Conservation (phyloP, 2,888 invertebrate species). For the Spisula subtruncata region DNA sequence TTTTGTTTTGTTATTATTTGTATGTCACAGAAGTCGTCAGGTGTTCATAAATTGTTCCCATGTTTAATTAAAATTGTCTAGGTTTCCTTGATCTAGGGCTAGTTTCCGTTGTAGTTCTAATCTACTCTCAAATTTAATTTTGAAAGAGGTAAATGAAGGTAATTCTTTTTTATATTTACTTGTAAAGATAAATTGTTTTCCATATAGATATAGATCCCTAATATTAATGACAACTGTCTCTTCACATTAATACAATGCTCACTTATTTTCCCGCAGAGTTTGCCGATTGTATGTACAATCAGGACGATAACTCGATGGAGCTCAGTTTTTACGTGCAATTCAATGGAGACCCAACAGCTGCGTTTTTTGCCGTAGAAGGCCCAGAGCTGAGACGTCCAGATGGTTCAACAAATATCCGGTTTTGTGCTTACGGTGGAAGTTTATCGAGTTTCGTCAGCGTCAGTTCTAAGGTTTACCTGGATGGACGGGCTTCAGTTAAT, state of each 20-base stretch:
- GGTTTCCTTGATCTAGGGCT: too few relatives aligned
- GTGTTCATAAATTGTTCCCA: too few relatives aligned
- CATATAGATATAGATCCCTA: too few relatives aligned
- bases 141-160: too few relatives aligned
- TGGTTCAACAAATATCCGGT: conserved; percentile 5
- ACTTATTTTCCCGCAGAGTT: not conserved
- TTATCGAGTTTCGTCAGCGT: not conserved
- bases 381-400: not conserved
- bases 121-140: too few relatives aligned
- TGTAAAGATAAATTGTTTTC: too few relatives aligned
- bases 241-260: not conserved
- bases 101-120: too few relatives aligned
- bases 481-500: conserved; percentile 23
- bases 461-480: not conserved
- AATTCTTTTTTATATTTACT: too few relatives aligned
- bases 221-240: too few relatives aligned
- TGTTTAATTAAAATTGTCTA: too few relatives aligned
- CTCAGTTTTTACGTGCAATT: conserved; percentile 21
- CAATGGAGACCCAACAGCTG: conserved; percentile 26
- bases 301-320: not conserved
- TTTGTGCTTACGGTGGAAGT: conserved; percentile 1
- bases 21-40: too few relatives aligned
- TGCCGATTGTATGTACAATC: not conserved
- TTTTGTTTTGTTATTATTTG: too few relatives aligned
- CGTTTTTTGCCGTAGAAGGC: conserved; percentile 28